Evolutionary conservation across 2,797 vertebrate genomes (phyloP).

Genomic region (Poecile montanus): DNA sequence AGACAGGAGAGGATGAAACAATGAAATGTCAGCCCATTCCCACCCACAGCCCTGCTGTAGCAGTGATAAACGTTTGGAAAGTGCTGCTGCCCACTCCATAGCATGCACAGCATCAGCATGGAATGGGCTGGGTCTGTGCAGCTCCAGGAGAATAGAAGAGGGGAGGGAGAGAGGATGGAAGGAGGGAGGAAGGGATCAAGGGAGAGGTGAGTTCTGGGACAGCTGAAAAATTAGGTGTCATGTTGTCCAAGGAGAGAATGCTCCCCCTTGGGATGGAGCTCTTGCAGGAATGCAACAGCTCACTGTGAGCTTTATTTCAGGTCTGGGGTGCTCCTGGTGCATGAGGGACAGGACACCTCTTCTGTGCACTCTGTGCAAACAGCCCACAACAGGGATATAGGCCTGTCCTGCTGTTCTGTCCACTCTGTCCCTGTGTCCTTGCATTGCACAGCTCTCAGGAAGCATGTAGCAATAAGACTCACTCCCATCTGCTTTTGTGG

Average conservation of each 20-base stretch:
- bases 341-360: accelerated
- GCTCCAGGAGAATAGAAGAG: neutral
- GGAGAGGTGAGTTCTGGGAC: neutral
- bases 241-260: neutral
- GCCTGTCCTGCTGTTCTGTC: neutral
- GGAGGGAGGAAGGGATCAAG: neutral
- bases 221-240: neutral
- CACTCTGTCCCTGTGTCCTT: neutral
- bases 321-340: neutral
- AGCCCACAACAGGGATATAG: accelerated
- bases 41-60: slow-evolving; percentile 34
- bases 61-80: neutral
- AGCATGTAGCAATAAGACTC: accelerated
- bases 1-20: slow-evolving; percentile 48
- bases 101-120: accelerated
- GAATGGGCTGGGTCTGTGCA: neutral
- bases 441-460: neutral
- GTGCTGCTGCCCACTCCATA: neutral
- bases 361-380: accelerated
- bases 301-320: neutral
- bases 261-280: neutral
- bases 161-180: neutral
- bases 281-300: neutral
- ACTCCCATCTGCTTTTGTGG: accelerated
- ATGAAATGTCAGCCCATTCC: slow-evolving; percentile 64